Base-by-base conservation (phyloP, 2,888 invertebrate species). In the Fragum fragum region DNA sequence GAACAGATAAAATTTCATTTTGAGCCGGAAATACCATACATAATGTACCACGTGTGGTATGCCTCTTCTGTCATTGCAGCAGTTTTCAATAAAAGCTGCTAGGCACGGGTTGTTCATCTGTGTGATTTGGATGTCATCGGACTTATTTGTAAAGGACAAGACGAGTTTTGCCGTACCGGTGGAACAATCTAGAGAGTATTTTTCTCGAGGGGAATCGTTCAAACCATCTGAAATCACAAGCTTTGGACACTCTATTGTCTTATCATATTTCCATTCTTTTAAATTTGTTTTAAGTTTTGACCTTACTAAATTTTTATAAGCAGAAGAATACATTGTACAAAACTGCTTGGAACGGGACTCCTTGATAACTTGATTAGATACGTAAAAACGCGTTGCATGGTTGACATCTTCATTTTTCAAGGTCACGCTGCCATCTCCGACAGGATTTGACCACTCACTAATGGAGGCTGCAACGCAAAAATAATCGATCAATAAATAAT, bases 21-120 rank as follows among this genome's bases (percentile, higher is more conserved):
- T 18, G 16, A 75, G 73, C 6, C 53, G 36, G 21, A 73, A 74
- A 39, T 83, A 86, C 81, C 83, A 81, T 11, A 86, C 77, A 28
- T 78, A 84, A 39, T 86, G 86, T 18, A 86, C 79, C 0, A 86
- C 52, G 18, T 74, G 79, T 18, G 86, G 86, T 28, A 86, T 83
- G 18, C 32, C 39, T 2, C 28, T 18, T 16, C 70, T 59, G 32
- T 59, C 73, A 21, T 69, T 76, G 55, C 70, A 75, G 28, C 85
- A 85, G 16, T 69, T 63, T 28, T 55, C n/a, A 11, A 78, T 78
- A 69, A 73, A 82, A 14, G n/a, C 55, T 39, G 73, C 73, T 14
- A 85, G 72, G 28, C 85, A 85, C n/a, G 70, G 52, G 26, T 68
- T 59, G 9, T 66, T 47, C n/a, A 77, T 69, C 16, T 59, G 32